These are phyloP conservation scores for Plestiodon gilberti DNA, from an alignment of 2,113 vertebrate genomes.

Conservation along the genomic window DNA sequence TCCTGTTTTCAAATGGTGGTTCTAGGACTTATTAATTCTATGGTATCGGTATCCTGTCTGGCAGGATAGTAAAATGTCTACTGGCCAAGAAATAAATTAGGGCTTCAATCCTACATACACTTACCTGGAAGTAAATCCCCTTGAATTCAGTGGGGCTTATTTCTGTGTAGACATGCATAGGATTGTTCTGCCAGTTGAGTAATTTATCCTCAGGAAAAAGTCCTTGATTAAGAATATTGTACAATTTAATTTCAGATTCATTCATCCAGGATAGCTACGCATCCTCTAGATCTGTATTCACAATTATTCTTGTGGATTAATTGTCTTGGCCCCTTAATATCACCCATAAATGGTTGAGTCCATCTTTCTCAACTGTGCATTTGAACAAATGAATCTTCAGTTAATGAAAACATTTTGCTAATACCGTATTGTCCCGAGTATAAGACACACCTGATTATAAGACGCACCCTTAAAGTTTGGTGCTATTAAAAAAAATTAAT, in stretches of 20 bases:
- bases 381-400: accelerated
- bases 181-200: neutral
- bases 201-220: neutral
- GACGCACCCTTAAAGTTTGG: no score
- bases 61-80: neutral
- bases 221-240: neutral
- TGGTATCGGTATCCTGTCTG: neutral
- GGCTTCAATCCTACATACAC: no score
- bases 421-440: no score
- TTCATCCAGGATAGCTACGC: neutral
- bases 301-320: neutral
- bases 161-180: no score
- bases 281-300: neutral
- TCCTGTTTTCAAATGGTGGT: neutral
- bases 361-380: neutral
- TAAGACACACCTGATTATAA: no score
- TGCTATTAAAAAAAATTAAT: no score
- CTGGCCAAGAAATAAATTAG: neutral
- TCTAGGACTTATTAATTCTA: no score
- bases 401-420: neutral
- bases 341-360: neutral
- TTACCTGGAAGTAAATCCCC: no score
- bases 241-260: neutral
- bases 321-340: neutral
- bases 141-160: no score